Conservation (phyloP, 2,888 invertebrate species). For the Eristalis intricaria region DNA sequence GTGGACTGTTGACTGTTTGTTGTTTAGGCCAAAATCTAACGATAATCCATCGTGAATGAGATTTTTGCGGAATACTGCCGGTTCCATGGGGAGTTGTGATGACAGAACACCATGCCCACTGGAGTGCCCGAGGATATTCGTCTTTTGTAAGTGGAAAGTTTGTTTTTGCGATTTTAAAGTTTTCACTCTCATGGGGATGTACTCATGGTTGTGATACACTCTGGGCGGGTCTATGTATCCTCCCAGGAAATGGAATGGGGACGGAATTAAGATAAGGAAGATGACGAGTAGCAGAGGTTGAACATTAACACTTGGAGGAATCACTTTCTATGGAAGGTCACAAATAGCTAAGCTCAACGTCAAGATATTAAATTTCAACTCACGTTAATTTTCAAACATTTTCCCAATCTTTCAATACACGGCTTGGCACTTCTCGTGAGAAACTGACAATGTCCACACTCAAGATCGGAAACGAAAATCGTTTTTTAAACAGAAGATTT, state of each 20-base stretch:
- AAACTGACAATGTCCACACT: no score
- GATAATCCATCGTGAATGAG: constrained; percentile 35
- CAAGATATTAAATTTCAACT: no score
- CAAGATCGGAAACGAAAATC: no score
- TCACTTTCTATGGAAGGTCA: no score
- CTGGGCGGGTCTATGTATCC: background rate
- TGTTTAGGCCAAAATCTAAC: constrained; percentile 15
- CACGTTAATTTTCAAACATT: no score
- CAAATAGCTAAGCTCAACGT: no score
- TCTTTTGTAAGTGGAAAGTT: constrained; percentile 30
- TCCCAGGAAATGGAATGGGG: background rate
- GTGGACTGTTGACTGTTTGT: constrained; percentile 19
- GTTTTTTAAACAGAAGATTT: no score
- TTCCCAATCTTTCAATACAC: no score
- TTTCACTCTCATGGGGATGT: background rate
- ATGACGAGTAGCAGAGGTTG: no score
- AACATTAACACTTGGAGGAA: no score
- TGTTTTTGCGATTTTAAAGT: constrained; percentile 14
- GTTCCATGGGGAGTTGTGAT: constrained; percentile 32
- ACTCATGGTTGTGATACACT: background rate
- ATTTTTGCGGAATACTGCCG: background rate
- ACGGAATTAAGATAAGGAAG: background rate
- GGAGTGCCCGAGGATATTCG: background rate
- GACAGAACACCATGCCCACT: background rate
- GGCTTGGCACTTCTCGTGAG: no score